Conservation (phyloP, 2,113 vertebrate genomes). For the Hemiscyllium ocellatum region DNA sequence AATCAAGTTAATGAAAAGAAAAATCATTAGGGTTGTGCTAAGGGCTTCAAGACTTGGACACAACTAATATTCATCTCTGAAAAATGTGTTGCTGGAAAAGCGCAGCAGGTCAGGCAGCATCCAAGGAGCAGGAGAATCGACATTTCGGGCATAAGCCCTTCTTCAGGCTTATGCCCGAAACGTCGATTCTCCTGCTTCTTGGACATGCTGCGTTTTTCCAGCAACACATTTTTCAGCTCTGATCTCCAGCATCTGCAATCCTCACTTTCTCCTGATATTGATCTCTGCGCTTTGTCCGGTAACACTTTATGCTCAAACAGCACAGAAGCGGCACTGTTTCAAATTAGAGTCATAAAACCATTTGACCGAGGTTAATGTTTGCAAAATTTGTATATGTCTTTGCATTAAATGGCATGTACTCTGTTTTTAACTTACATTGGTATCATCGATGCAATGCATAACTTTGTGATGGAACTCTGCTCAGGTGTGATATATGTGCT, state of each 20-base stretch:
- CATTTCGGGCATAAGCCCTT: too few species aligned
- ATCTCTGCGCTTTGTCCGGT: not conserved
- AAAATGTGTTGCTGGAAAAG: too few species aligned
- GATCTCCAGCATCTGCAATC: too few species aligned
- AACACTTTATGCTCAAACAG: not conserved
- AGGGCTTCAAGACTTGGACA: too few species aligned
- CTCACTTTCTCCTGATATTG: not conserved
- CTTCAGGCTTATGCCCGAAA: too few species aligned
- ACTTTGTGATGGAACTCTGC: not conserved
- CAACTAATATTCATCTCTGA: not conserved
- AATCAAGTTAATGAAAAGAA: not conserved
- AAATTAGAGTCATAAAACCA: not conserved
- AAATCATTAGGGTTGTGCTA: too few species aligned
- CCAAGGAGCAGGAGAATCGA: too few species aligned
- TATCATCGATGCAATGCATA: not conserved
- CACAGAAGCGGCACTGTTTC: not conserved
- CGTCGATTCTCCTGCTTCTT: too few species aligned
- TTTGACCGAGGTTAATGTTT: not conserved
- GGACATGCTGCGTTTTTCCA: too few species aligned
- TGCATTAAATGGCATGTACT: not conserved
- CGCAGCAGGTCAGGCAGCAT: too few species aligned
- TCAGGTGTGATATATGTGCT: not conserved
- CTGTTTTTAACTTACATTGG: not conserved
- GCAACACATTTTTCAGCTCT: too few species aligned
- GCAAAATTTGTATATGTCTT: not conserved